A percentile compares a stretch with the other conserved stretches of the same genome.
Evolutionary conservation across 2,113 vertebrate species (phyloP).

Genomic region (Varanus komodoensis): DNA sequence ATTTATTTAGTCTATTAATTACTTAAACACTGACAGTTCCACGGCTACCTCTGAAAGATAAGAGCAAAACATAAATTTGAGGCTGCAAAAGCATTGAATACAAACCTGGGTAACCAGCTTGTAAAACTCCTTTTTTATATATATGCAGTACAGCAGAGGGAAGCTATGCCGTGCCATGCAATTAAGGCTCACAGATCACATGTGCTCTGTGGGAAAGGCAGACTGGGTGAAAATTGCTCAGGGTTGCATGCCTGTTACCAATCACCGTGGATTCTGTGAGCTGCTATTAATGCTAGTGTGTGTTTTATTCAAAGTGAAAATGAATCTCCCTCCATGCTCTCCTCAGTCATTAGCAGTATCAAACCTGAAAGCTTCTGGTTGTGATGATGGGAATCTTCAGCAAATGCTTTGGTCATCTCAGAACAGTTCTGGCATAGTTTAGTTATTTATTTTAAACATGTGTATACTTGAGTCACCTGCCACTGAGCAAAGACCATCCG

Average conservation of each 20-base stretch:
- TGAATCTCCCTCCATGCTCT: neutral
- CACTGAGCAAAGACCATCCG: neutral
- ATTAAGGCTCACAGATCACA: neutral
- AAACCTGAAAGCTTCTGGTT: neutral
- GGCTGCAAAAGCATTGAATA: conserved; percentile 30
- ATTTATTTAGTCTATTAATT: neutral
- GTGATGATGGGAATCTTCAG: neutral
- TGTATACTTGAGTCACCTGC: neutral
- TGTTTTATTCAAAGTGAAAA: neutral
- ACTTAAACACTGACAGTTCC: conserved; percentile 33
- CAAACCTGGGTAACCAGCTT: conserved; percentile 8
- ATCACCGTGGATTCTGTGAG: neutral
- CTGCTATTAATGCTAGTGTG: too few relatives aligned
- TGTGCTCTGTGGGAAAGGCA: too few relatives aligned
- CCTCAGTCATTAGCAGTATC: too few relatives aligned
- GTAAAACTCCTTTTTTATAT: neutral
- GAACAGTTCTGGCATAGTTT: neutral
- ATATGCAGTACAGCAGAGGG: neutral
- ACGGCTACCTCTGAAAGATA: conserved; percentile 78
- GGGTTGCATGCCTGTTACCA: conserved; percentile 35
- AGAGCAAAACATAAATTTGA: neutral
- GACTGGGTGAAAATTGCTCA: neutral
- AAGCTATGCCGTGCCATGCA: conserved; percentile 12
- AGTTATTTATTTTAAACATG: too few relatives aligned
- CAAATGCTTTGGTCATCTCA: neutral